Evolutionary conservation across 2,797 vertebrate genomes (phyloP).

Genomic region (Lagodon rhomboides): DNA sequence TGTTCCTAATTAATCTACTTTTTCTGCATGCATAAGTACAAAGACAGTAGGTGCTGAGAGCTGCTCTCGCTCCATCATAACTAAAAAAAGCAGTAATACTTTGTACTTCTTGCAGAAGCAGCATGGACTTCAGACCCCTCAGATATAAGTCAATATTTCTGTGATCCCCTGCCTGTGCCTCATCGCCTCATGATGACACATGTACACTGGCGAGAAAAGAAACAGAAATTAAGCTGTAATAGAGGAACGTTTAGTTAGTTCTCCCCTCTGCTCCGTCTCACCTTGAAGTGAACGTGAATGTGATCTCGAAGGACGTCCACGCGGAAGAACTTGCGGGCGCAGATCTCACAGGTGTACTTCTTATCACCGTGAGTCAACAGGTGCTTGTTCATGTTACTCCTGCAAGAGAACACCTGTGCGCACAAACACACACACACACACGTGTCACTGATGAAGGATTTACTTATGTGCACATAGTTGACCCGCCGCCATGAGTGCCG

Average conservation of each 20-base stretch:
- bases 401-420: conserved; percentile 95
- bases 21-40: neutral
- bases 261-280: conserved; percentile 55
- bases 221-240: neutral
- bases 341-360: conserved; percentile 99
- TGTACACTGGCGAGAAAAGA: neutral
- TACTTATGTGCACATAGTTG: neutral
- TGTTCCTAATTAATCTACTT: neutral
- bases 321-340: conserved; percentile 97
- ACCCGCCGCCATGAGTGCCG: neutral
- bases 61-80: too few relatives aligned
- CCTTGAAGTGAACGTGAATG: conserved; percentile 99
- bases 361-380: conserved; percentile 98
- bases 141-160: neutral
- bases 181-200: neutral
- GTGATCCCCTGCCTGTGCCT: neutral
- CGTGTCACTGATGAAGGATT: neutral
- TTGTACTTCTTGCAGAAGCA: neutral
- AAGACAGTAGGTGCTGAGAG: neutral
- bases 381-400: conserved; percentile 99
- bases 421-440: conserved; percentile 27
- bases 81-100: neutral
- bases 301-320: conserved; percentile 98
- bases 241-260: too few relatives aligned
- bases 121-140: neutral